Conservation (phyloP, 2,113 vertebrate species). For the Brevimyrus niger region DNA sequence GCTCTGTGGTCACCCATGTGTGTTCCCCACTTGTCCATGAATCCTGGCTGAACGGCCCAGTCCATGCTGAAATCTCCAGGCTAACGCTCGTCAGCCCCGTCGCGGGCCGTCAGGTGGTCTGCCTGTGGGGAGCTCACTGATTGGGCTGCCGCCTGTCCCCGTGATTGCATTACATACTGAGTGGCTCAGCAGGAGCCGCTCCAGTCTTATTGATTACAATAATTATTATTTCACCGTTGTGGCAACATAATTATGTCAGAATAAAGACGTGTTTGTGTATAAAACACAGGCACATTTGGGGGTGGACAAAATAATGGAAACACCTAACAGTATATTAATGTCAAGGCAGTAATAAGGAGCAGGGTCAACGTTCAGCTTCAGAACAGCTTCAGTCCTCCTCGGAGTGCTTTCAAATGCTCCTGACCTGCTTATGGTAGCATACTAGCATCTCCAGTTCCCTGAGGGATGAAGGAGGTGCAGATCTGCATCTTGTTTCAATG, state of each 20-base stretch:
- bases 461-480: not conserved
- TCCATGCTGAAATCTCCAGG: not conserved
- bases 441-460: not conserved
- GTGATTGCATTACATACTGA: constrained; percentile 8
- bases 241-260: constrained; percentile 5
- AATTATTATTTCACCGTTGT: not conserved
- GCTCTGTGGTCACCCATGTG: not conserved
- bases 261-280: not conserved
- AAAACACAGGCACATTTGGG: not conserved
- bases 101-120: not conserved
- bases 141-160: not conserved
- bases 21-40: not conserved
- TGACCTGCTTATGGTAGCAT: not conserved
- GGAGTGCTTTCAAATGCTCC: not conserved
- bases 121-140: not conserved
- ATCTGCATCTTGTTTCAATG: not conserved
- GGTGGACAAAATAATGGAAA: not conserved
- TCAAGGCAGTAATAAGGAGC: not conserved
- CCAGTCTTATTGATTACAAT: not conserved
- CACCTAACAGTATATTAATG: not conserved
- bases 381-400: not conserved
- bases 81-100: not conserved
- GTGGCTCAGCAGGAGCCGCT: not conserved
- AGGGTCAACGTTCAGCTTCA: not conserved
- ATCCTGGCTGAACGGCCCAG: not conserved